Evolutionary conservation across 2,113 vertebrate genomes (phyloP).

Genomic region (Pithys albifrons): DNA sequence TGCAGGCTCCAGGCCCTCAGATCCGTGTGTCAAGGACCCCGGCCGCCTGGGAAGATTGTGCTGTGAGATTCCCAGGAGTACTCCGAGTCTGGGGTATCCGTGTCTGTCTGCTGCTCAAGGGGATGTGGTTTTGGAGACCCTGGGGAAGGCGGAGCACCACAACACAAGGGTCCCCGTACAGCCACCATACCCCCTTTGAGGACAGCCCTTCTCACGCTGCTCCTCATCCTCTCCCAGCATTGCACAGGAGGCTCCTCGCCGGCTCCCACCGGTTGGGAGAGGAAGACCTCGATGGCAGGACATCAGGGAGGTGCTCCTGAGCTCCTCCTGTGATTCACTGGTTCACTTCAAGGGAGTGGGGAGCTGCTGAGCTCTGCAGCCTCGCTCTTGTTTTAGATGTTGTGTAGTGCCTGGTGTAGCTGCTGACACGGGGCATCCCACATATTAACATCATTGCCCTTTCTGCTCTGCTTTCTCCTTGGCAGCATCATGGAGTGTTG

Average conservation of each 20-base stretch:
- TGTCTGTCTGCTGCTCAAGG: too few species aligned
- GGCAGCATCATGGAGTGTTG: not conserved
- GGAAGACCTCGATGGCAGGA: rapidly evolving
- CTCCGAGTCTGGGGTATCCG: too few species aligned
- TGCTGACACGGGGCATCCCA: not conserved
- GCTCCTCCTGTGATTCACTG: not conserved
- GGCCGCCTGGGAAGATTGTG: not conserved
- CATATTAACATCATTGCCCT: not conserved
- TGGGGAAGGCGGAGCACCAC: not conserved
- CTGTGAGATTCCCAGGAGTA: not conserved
- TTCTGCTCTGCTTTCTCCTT: not conserved
- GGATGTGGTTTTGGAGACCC: not conserved
- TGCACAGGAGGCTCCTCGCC: not conserved
- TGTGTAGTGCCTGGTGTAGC: not conserved
- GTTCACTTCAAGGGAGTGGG: not conserved
- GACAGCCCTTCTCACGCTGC: not conserved
- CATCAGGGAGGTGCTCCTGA: too few species aligned
- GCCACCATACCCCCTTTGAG: rapidly evolving
- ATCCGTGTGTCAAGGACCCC: not conserved
- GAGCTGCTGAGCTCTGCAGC: not conserved
- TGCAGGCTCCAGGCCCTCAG: not conserved
- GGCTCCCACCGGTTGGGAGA: not conserved
- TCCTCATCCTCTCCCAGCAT: not conserved
- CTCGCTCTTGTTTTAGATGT: not conserved
- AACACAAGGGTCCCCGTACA: not conserved